A percentile compares a stretch with the other conserved stretches of the same genome.
Evolutionary conservation across 2,888 invertebrate genomes (phyloP).

Genomic region (Sinodicranocentrus sp.): DNA sequence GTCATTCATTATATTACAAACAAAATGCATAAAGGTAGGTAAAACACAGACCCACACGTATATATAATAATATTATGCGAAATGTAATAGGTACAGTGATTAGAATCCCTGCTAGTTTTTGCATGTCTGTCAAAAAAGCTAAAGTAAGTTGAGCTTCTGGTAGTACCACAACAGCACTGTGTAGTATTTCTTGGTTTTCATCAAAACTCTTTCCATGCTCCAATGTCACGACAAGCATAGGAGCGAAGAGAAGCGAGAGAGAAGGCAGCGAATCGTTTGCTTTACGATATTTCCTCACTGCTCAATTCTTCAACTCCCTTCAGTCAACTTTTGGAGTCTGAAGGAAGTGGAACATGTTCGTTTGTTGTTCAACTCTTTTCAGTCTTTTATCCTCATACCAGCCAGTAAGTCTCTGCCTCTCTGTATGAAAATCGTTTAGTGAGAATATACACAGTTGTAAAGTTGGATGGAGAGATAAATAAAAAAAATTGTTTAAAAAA

Average conservation of each 20-base stretch:
- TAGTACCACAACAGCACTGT: neutral
- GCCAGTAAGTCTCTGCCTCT: constrained; percentile 10
- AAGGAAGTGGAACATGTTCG: constrained; percentile 57
- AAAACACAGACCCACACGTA: too few relatives aligned
- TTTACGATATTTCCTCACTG: constrained; percentile 35
- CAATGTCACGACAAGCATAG: constrained; percentile 9
- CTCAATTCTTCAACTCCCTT: constrained; percentile 21
- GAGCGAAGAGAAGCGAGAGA: neutral
- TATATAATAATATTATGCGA: too few relatives aligned
- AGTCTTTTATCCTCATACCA: constrained; percentile 2
- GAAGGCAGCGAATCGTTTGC: constrained; percentile 1
- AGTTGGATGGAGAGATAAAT: constrained; percentile 2
- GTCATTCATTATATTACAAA: too few relatives aligned
- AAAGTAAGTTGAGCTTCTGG: neutral
- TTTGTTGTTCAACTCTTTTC: constrained; percentile 40
- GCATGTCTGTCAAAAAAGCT: constrained; percentile 19
- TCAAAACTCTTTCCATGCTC: constrained; percentile 21
- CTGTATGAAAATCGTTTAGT: constrained; percentile 7
- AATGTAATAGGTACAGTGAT: too few relatives aligned
- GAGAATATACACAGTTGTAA: neutral
- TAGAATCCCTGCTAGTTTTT: too few relatives aligned
- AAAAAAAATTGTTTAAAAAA: neutral
- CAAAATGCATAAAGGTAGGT: too few relatives aligned
- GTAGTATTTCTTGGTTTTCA: neutral
- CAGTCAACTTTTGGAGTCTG: constrained; percentile 55